Conservation (phyloP, 2,888 invertebrate genomes). For the Trichopoda pennipes region DNA sequence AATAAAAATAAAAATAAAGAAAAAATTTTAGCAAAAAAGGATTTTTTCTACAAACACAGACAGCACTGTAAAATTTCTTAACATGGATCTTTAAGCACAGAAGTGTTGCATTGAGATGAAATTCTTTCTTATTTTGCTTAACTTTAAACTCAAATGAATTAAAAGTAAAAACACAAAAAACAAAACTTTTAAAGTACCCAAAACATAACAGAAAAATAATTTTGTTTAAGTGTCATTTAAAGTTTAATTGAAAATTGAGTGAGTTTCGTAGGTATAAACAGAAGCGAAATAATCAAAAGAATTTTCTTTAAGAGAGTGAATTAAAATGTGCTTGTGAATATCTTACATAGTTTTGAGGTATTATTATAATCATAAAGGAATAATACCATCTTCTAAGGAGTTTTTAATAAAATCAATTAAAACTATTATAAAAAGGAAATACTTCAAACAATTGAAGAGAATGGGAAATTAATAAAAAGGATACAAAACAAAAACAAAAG, state of each 20-base stretch:
- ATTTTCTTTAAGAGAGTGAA: slow-evolving; percentile 23
- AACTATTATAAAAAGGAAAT: slow-evolving; percentile 45
- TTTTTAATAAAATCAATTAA: slow-evolving; percentile 66
- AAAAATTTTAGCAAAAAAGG: slow-evolving; percentile 1
- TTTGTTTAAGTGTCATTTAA: slow-evolving; percentile 53
- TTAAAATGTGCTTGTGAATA: slow-evolving; percentile 40
- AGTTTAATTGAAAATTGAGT: slow-evolving; percentile 67
- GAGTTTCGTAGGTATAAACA: slow-evolving; percentile 28
- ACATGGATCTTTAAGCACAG: not conserved
- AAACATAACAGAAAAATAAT: slow-evolving; percentile 11
- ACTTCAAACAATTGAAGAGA: not conserved
- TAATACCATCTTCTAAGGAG: slow-evolving; percentile 46
- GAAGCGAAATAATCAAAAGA: slow-evolving; percentile 25
- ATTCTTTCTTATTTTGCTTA: slow-evolving; percentile 34
- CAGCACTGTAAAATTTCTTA: slow-evolving; percentile 15
- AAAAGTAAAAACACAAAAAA: slow-evolving; percentile 20
- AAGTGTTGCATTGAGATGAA: slow-evolving; percentile 20
- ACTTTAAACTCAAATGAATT: slow-evolving; percentile 44
- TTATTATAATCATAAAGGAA: slow-evolving; percentile 42
- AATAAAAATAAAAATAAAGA: not conserved
- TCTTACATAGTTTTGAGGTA: slow-evolving; percentile 33
- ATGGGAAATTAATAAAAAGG: no score
- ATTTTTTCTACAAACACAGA: not conserved
- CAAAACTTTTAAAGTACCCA: slow-evolving; percentile 39
- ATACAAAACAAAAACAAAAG: no score